Percentiles rank a stretch among this genome's conserved stretches.
Conservation (phyloP, 2,113 vertebrate species). For the Cochlearius cochlearius region DNA sequence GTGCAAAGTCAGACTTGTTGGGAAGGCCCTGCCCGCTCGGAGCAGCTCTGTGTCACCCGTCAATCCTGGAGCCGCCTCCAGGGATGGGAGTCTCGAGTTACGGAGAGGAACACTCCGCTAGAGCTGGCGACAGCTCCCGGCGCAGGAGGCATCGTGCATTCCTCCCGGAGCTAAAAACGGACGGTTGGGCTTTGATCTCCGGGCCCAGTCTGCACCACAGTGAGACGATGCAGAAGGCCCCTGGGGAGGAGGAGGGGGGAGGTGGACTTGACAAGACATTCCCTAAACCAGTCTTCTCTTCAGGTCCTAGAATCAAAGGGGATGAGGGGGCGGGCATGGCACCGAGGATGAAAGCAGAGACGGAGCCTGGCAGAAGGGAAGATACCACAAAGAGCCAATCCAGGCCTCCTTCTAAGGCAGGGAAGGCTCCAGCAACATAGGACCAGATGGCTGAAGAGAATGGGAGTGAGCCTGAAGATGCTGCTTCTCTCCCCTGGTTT, state of each 20-base stretch:
- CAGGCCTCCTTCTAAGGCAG: neutral
- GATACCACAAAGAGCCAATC: slow-evolving; percentile 12
- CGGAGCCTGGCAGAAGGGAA: slow-evolving; percentile 6
- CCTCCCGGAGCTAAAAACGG: slow-evolving; percentile 17
- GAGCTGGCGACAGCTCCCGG: slow-evolving; percentile 36
- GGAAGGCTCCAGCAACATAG: neutral
- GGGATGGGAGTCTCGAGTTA: slow-evolving; percentile 23
- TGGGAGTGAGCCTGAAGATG: slow-evolving; percentile 29
- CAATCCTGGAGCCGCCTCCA: neutral
- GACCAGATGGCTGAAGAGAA: neutral
- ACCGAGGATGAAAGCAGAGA: slow-evolving; percentile 25
- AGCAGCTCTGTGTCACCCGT: slow-evolving; percentile 43
- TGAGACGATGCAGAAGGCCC: slow-evolving; percentile 43
- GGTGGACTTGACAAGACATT: slow-evolving; percentile 30
- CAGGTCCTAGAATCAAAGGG: slow-evolving; percentile 41
- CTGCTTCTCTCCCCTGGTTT: neutral
- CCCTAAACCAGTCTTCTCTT: neutral
- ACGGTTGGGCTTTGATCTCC: slow-evolving; percentile 46
- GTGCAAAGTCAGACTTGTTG: slow-evolving; percentile 54
- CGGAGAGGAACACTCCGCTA: neutral
- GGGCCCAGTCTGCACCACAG: slow-evolving; percentile 38
- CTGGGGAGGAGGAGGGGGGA: slow-evolving; percentile 24
- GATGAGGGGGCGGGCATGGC: slow-evolving; percentile 15
- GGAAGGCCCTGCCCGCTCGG: neutral
- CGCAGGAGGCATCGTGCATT: slow-evolving; percentile 11